A percentile compares a stretch with the other conserved stretches of the same genome.
Conservation (phyloP, 2,888 invertebrate genomes). For the Hyposoter dolosus region DNA sequence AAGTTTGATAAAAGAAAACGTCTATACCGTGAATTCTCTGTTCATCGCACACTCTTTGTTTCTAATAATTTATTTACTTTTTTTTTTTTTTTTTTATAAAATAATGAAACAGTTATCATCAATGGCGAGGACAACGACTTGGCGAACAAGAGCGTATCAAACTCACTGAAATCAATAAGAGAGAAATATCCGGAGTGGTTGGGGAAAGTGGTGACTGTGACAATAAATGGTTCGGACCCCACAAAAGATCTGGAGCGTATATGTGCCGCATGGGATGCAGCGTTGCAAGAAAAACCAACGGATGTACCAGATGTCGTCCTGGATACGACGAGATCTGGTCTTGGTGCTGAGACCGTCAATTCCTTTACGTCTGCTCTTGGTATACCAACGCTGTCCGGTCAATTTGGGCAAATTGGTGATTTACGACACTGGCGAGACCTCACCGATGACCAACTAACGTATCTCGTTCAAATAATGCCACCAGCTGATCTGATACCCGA, state of each 20-base stretch:
- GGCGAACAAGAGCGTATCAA: conserved; percentile 79
- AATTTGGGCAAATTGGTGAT: conserved; percentile 94
- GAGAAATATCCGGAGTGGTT: conserved; percentile 76
- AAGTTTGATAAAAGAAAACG: neutral
- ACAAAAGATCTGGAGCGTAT: conserved; percentile 75
- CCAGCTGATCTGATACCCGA: conserved; percentile 95
- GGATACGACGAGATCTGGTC: conserved; percentile 93
- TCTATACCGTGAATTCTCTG: neutral
- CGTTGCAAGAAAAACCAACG: conserved; percentile 85
- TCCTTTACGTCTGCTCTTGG: conserved; percentile 92
- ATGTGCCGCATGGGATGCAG: conserved; percentile 78
- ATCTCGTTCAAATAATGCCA: conserved; percentile 93
- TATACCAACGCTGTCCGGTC: conserved; percentile 93
- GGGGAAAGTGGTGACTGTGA: conserved; percentile 75
- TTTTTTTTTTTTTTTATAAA: neutral
- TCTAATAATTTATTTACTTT: conserved; percentile 19
- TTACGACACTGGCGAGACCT: conserved; percentile 93
- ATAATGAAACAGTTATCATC: conserved; percentile 77
- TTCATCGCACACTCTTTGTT: neutral
- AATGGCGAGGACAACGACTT: conserved; percentile 77
- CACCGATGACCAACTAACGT: conserved; percentile 89
- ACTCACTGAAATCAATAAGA: conserved; percentile 75
- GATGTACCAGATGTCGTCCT: conserved; percentile 92
- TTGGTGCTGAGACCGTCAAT: conserved; percentile 94
- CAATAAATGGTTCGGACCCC: conserved; percentile 76